These are phyloP conservation scores for Tichodroma muraria DNA, from an alignment of 2,113 vertebrate species.

Conservation along the genomic window DNA sequence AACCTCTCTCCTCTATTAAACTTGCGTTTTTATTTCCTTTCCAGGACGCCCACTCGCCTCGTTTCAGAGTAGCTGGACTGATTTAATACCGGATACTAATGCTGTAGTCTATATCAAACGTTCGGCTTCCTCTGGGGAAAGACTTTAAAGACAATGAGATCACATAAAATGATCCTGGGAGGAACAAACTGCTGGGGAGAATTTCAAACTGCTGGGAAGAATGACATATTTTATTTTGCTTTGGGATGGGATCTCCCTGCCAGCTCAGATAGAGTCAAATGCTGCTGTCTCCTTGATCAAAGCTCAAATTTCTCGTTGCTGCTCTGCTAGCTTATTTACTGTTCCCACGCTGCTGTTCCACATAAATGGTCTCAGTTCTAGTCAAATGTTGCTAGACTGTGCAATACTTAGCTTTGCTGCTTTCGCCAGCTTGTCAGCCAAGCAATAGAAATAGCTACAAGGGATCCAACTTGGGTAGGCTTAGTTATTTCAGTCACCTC, in stretches of 20 bases:
- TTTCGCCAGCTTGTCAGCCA: background rate
- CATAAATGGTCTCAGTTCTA: background rate
- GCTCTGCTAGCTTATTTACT: background rate
- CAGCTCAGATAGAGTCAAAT: slow-evolving; percentile 17
- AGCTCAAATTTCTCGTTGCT: slow-evolving; percentile 11
- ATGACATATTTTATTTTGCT: slow-evolving; percentile 34
- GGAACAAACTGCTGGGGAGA: slow-evolving; percentile 17
- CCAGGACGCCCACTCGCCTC: slow-evolving; percentile 80
- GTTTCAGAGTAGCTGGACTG: slow-evolving; percentile 76
- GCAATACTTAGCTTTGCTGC: background rate
- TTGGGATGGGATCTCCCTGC: slow-evolving; percentile 7
- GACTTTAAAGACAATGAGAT: slow-evolving; percentile 32
- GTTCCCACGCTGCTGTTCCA: background rate
- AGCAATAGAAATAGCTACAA: slow-evolving; percentile 3
- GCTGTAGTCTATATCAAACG: slow-evolving; percentile 80
- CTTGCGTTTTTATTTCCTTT: slow-evolving; percentile 21
- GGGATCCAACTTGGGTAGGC: background rate
- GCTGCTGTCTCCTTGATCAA: slow-evolving; percentile 17
- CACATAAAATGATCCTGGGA: background rate
- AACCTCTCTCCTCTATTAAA: background rate
- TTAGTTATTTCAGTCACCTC: background rate
- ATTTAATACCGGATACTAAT: slow-evolving; percentile 76
- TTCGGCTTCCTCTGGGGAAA: slow-evolving; percentile 46
- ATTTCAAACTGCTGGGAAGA: slow-evolving; percentile 14
- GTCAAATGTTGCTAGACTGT: background rate